Evolutionary conservation across 1,140 invertebrate species (phyloP), one percentile per base, ranked within the genome.

Genomic region (Tenebrio molitor): DNA sequence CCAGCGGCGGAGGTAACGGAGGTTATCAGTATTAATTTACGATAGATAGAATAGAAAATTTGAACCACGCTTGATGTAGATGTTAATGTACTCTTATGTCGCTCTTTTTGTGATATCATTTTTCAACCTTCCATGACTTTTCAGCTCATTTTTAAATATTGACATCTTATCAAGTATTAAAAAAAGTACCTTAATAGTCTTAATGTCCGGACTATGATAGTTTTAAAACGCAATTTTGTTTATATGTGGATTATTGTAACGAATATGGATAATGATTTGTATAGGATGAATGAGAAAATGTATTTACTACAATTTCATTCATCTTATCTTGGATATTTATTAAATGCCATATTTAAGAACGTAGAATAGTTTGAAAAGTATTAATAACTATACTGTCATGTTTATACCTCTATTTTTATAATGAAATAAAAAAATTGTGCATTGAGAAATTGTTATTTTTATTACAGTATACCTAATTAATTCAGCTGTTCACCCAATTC

Each of bases 11-110:
- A 33, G 29, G 36, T 39, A 39, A 39, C 12, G 36, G 50, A 29
- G 50, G 50, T 34, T 79, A 77, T 39, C 74, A 73, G 39, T 73
- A 73, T 73, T 73, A 73, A 64, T 14, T n/a, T 12, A 29, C 23
- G 2, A 14, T 58, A 58, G 50, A 29, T 58, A 58, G 50, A 58
- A 58, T 58, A 58, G 50, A 58, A 58, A 58, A 58, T 58, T 58
- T 2, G 8, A 53, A 34, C 17, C 16, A 6, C 12, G 21, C 50
- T 58, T 58, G 50, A 34, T 58, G 23, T 0, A 58, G 50, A 58
- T 58, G 50, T 34, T 58, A 23, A 58, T 29, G 50, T 58, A 7
- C n/a, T 53, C 23, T 58, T 17, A 2, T 12, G 8, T 21, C 50
- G 25, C 3, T 14, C 15, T 14, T 58, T 53, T 58, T 58, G 50